Percentiles rank a stretch among this genome's conserved stretches.
These are phyloP conservation scores for Mystacornis crossleyi DNA, from an alignment of 2,113 vertebrate genomes.

Conservation along the genomic window DNA sequence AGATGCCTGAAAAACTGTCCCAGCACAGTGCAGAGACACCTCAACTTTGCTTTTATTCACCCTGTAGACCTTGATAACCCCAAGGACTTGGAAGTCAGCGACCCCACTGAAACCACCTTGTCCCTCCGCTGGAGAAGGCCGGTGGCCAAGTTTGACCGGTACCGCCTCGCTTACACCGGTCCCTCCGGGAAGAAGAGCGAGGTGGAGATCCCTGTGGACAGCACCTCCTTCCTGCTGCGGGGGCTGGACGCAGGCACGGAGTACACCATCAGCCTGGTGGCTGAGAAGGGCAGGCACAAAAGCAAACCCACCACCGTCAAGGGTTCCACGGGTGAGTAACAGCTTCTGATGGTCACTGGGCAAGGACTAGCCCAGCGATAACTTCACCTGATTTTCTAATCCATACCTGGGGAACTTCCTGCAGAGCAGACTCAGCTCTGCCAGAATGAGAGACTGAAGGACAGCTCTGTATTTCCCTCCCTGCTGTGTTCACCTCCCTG, in stretches of 20 bases:
- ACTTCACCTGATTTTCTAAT: neutral
- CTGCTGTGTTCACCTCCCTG: neutral
- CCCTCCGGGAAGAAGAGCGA: conserved; percentile 76
- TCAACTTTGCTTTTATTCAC: neutral
- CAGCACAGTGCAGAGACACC: neutral
- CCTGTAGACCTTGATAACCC: conserved; percentile 88
- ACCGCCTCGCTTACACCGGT: conserved; percentile 76
- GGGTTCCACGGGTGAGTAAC: conserved; percentile 85
- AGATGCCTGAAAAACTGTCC: neutral
- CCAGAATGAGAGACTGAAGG: neutral
- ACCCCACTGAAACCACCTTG: conserved; percentile 83
- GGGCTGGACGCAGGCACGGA: conserved; percentile 82
- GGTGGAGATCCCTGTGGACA: conserved; percentile 74
- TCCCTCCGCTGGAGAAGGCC: conserved; percentile 86
- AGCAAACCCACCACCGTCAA: conserved; percentile 80
- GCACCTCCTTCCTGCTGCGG: conserved; percentile 77
- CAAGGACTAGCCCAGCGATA: neutral
- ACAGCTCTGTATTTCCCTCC: neutral
- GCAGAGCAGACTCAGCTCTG: neutral
- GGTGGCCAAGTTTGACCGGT: conserved; percentile 87
- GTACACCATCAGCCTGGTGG: conserved; percentile 84
- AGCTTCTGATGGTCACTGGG: neutral
- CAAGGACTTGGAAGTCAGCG: conserved; percentile 83
- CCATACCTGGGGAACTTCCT: rapidly evolving
- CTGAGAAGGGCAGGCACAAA: conserved; percentile 87